A percentile compares a stretch with the other conserved stretches of the same genome.
Conservation (phyloP, 1,140 invertebrate species). For the Phortica variegata region DNA sequence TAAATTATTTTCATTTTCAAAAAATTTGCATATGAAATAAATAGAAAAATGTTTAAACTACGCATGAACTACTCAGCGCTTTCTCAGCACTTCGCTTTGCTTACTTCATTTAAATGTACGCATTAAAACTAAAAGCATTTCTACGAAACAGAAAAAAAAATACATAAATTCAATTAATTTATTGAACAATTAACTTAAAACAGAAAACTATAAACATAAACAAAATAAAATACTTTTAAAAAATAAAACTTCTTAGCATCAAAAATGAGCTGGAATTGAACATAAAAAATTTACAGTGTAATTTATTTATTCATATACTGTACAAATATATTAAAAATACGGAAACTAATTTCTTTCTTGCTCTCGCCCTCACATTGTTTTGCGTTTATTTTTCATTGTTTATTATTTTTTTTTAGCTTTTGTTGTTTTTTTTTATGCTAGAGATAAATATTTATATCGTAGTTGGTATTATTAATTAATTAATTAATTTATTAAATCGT, state of each 20-base stretch:
- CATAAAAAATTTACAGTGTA: no score
- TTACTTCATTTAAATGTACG: background rate
- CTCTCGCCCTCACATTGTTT: slow-evolving; percentile 12
- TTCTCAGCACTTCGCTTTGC: slow-evolving; percentile 9
- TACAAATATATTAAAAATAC: no score
- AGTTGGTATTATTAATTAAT: slow-evolving; percentile 14
- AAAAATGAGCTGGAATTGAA: slow-evolving; percentile 44
- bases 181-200: background rate
- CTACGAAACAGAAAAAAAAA: no score
- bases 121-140: no score
- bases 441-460: slow-evolving; percentile 5
- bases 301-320: no score
- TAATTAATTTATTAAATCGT: no score
- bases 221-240: slow-evolving; percentile 30
- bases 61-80: slow-evolving; percentile 11
- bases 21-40: slow-evolving; percentile 52
- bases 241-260: background rate
- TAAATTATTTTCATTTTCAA: slow-evolving; percentile 52
- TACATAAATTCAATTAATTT: no score
- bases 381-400: slow-evolving; percentile 13
- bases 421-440: no score
- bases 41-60: slow-evolving; percentile 38
- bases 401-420: no score
- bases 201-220: slow-evolving; percentile 36
- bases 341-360: no score